These are phyloP conservation scores for Calosoma granatense DNA, from an alignment of 1,140 invertebrate species.

Conservation along the genomic window DNA sequence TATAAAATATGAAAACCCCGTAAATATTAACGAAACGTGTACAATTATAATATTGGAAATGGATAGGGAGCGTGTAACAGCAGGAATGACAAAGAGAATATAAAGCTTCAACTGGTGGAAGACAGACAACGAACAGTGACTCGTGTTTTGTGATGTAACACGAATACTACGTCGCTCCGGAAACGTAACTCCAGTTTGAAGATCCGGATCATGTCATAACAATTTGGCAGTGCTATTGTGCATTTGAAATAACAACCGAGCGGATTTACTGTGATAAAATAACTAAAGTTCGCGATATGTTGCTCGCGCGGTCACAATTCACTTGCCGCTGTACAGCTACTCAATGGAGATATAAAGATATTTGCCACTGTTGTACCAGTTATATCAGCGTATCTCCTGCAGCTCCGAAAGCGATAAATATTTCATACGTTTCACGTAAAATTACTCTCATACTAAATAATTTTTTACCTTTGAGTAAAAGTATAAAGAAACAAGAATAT, in stretches of 20 bases:
- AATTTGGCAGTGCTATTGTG: not conserved
- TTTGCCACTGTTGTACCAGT: no score
- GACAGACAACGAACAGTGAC: not conserved
- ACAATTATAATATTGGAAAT: not conserved
- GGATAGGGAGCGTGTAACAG: not conserved
- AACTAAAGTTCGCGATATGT: not conserved
- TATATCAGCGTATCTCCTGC: no score
- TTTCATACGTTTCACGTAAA: no score
- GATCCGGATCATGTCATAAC: not conserved
- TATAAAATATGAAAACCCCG: not conserved
- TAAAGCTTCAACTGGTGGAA: not conserved
- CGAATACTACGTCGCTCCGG: not conserved
- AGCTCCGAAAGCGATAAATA: no score
- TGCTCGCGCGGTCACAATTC: not conserved
- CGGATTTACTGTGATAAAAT: not conserved
- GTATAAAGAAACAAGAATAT: no score
- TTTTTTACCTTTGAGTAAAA: no score
- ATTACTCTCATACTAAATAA: no score
- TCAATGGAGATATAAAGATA: no score
- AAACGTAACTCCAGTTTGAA: not conserved
- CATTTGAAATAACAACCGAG: not conserved
- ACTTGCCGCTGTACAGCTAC: not conserved
- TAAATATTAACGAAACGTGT: not conserved
- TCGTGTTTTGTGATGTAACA: no score
- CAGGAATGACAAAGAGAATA: not conserved